These are phyloP conservation scores for Muscicapa adusta DNA, from an alignment of 2,113 vertebrate genomes.

Conservation along the genomic window DNA sequence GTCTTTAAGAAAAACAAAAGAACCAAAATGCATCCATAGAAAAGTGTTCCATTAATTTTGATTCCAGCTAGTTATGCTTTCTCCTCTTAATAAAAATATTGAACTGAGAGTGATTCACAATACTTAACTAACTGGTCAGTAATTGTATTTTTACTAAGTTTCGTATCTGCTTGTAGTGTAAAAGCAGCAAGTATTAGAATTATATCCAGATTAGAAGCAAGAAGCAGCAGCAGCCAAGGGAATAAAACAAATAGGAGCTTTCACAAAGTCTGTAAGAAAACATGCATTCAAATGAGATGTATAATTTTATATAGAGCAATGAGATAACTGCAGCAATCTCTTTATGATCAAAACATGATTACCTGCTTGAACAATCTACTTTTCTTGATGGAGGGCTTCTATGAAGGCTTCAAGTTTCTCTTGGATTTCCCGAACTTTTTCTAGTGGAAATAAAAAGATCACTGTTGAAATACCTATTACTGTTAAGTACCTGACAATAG, in stretches of 20 bases:
- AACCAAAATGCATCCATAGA: neutral
- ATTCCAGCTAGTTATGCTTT: neutral
- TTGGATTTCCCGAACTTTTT: constrained; percentile 99
- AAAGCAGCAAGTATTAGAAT: neutral
- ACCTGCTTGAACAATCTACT: constrained; percentile 74
- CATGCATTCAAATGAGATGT: neutral
- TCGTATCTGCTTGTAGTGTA: neutral
- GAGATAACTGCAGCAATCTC: neutral
- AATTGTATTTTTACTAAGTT: neutral
- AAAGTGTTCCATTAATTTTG: neutral
- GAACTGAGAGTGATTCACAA: neutral
- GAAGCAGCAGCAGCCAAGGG: neutral
- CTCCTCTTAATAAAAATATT: neutral
- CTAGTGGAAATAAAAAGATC: constrained; percentile 70
- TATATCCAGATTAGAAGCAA: neutral
- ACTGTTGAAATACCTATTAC: neutral
- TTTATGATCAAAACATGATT: neutral
- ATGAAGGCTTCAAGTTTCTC: constrained; percentile 99
- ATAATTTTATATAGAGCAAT: neutral
- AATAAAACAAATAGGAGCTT: neutral
- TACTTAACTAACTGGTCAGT: neutral
- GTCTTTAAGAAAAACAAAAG: neutral
- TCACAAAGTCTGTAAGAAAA: neutral
- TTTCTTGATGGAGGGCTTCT: constrained; percentile 98
- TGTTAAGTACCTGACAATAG: neutral